Evolutionary conservation across 2,113 vertebrate genomes (phyloP).

Genomic region (Puma concolor): DNA sequence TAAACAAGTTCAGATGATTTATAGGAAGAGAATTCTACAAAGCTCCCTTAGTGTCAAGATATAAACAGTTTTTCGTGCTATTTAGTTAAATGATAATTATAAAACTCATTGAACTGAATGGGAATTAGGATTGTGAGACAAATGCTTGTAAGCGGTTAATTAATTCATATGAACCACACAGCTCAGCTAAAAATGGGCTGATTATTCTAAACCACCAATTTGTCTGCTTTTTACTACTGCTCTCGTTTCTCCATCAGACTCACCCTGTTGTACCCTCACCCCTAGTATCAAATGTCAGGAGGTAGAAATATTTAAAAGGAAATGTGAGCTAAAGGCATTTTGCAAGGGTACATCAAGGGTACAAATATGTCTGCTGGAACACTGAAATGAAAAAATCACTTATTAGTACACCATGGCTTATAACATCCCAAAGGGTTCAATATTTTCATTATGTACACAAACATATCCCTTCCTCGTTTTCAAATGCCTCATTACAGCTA

Average conservation of each 20-base stretch:
- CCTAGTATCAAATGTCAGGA: constrained; percentile 55
- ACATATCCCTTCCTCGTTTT: constrained; percentile 57
- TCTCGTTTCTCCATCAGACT: constrained; percentile 42
- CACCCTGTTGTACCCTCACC: neutral
- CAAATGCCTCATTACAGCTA: constrained; percentile 73
- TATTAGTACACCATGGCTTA: constrained; percentile 68
- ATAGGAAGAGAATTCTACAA: constrained; percentile 54
- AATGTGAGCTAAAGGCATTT: constrained; percentile 50
- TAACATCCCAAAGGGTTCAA: constrained; percentile 64
- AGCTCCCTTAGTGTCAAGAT: constrained; percentile 64
- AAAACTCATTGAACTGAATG: constrained; percentile 75
- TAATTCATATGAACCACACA: constrained; percentile 72
- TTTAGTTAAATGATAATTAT: constrained; percentile 75
- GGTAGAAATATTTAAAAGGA: constrained; percentile 64
- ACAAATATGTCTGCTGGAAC: constrained; percentile 66
- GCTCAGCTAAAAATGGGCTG: constrained; percentile 77
- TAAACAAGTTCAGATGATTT: constrained; percentile 64
- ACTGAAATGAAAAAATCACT: constrained; percentile 64
- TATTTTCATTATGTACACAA: constrained; percentile 74
- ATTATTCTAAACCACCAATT: constrained; percentile 70
- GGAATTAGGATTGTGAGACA: constrained; percentile 74
- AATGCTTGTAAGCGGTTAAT: constrained; percentile 77
- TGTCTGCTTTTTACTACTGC: constrained; percentile 46
- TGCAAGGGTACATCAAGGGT: constrained; percentile 39
- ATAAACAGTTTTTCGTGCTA: constrained; percentile 73